Evolutionary conservation across 2,113 vertebrate species (phyloP), one percentile per base, ranked within the genome.

Genomic region (Leucopternis melanops): DNA sequence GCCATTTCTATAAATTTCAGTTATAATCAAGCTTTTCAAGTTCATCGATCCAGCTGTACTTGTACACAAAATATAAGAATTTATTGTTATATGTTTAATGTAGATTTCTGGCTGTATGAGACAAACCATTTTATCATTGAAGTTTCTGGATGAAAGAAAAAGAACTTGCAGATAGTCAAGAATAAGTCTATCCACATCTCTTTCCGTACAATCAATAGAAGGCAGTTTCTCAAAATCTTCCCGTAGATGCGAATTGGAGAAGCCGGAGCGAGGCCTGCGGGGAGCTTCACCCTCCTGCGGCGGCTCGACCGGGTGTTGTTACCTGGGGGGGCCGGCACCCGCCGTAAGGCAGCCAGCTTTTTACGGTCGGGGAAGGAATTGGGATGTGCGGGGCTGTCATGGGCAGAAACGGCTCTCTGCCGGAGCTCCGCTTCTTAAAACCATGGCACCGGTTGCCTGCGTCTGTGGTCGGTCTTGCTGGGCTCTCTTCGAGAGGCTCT

Each of bases 71-170:
- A 99, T 81, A 26, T 81, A 98, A 52, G 98, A 97, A 47, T 93
- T 98, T 75, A 44, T 32, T 44, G 98, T 25, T 67, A 98, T 96
- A 96, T 97, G 96, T 66, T 95, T 92, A 58, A 98, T 79, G 47
- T 87, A 95, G 67, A 99, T 94, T 83, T 98, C 97, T 67, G 85
- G 97, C 47, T 97, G 84, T 8, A 98, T 38, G 27, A 99, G 97
- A 83, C 92, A 95, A 91, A 99, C 96, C 81, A 98, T 94, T 97
- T 99, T 99, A 44, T 92, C 65, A 69, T 63, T 98, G 71, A 99
- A 95, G 3, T 93, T 98, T 45, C 95, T 94, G 11, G 92, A 49
- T 20, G 97, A 98, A 66, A 97, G 88, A 95, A 97, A 98, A 66
- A 99, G 88, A 34, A 98, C 16, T 57, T 92, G 75, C 6, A 98